Evolutionary conservation across 2,888 invertebrate species (phyloP).

Genomic region (Rhopalosiphum nymphaeae): DNA sequence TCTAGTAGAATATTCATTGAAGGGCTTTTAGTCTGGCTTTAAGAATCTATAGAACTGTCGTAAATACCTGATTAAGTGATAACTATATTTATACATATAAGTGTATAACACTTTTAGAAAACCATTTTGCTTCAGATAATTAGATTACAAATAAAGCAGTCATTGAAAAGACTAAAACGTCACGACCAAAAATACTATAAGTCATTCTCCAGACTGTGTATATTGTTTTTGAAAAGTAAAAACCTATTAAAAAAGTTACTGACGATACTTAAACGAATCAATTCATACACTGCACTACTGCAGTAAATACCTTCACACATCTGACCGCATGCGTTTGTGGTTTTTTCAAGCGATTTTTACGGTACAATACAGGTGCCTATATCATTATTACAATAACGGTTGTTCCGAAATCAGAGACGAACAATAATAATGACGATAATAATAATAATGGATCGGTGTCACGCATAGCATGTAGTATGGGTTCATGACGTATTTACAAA

Average conservation of each 20-base stretch:
- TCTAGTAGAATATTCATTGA: too few species aligned
- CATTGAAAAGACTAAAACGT: background rate
- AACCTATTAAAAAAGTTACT: background rate
- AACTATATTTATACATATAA: background rate
- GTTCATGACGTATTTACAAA: background rate
- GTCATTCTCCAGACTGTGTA: background rate
- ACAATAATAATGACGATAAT: background rate
- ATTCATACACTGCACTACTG: background rate
- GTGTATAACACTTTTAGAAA: background rate
- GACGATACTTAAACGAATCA: background rate
- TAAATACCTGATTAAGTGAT: too few species aligned
- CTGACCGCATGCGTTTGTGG: background rate
- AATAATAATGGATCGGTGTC: background rate
- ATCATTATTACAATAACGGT: background rate
- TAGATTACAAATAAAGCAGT: background rate
- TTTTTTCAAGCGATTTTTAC: background rate
- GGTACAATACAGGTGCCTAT: background rate
- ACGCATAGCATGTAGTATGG: background rate
- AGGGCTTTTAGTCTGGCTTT: too few species aligned
- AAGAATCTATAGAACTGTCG: too few species aligned
- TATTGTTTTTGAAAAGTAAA: background rate
- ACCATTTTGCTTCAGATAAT: background rate
- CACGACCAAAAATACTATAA: background rate
- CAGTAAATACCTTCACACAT: background rate
- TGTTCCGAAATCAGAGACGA: constrained; percentile 7